phyloP scores from a whole-genome alignment of 2,888 invertebrate genomes.

The Sesamia inferens region DNA sequence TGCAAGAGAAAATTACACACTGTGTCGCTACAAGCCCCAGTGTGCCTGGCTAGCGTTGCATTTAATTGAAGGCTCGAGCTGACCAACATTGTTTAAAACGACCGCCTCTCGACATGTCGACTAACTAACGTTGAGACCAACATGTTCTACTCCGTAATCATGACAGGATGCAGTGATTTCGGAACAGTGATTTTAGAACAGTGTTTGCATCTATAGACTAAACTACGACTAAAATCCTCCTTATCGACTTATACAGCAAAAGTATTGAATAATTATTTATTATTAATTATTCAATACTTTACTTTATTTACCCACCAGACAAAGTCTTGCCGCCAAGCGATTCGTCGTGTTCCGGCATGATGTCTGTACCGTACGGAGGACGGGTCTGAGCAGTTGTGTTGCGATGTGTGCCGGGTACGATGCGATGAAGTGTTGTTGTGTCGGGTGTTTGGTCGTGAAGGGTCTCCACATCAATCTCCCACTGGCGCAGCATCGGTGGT shows the following conservation, averaged over 20 bases:
- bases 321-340: too few relatives aligned
- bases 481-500: too few relatives aligned
- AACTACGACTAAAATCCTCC: neutral
- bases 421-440: too few relatives aligned
- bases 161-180: conserved; percentile 7
- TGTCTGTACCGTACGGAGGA: too few relatives aligned
- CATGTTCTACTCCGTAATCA: conserved; percentile 34
- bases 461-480: too few relatives aligned
- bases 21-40: conserved; percentile 30
- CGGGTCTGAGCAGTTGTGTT: too few relatives aligned
- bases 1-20: conserved; percentile 51
- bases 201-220: neutral
- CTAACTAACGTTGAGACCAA: conserved; percentile 21
- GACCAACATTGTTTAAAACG: conserved; percentile 64
- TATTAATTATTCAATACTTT: too few relatives aligned
- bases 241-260: neutral
- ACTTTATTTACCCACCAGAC: too few relatives aligned
- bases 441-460: too few relatives aligned
- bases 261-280: neutral
- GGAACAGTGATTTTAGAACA: neutral
- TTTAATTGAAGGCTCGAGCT: conserved; percentile 67
- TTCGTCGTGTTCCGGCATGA: too few relatives aligned
- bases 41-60: conserved; percentile 59
- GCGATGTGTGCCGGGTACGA: too few relatives aligned
- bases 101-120: conserved; percentile 40